These are phyloP conservation scores for Pedionomus torquatus DNA, from an alignment of 2,113 vertebrate genomes.

Conservation along the genomic window DNA sequence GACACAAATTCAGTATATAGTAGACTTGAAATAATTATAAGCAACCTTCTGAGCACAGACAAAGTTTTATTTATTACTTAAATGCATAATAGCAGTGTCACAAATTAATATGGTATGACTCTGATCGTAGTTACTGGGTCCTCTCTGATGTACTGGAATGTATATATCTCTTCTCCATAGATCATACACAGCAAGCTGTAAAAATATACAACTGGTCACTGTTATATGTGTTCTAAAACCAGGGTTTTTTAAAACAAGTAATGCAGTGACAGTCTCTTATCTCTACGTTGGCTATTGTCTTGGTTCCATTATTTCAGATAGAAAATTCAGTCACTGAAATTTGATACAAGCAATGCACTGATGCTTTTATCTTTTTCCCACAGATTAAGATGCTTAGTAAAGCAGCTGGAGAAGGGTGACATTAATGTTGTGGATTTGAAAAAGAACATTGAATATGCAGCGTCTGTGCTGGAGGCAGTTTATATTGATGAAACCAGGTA, in stretches of 20 bases:
- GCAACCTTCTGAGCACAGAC: background rate
- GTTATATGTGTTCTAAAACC: background rate
- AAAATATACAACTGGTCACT: background rate
- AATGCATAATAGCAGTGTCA: background rate
- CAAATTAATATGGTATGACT: background rate
- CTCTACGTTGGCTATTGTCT: background rate
- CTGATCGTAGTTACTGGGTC: background rate
- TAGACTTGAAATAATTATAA: background rate
- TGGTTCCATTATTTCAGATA: background rate
- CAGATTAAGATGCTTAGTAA: slow-evolving; percentile 93
- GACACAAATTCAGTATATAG: background rate
- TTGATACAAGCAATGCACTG: background rate
- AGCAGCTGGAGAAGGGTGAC: slow-evolving; percentile 93
- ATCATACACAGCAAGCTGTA: background rate
- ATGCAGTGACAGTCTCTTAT: background rate
- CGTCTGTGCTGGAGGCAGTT: slow-evolving; percentile 92
- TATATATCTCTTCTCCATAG: background rate
- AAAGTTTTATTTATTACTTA: background rate
- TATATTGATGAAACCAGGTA: slow-evolving; percentile 98
- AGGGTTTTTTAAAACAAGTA: background rate
- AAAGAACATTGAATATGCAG: slow-evolving; percentile 95
- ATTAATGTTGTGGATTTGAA: slow-evolving; percentile 91
- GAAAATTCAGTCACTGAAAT: background rate
- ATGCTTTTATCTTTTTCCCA: background rate
- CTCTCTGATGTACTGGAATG: background rate